Evolutionary conservation across 1,140 invertebrate species (phyloP).

Genomic region (Drosophila sp.): DNA sequence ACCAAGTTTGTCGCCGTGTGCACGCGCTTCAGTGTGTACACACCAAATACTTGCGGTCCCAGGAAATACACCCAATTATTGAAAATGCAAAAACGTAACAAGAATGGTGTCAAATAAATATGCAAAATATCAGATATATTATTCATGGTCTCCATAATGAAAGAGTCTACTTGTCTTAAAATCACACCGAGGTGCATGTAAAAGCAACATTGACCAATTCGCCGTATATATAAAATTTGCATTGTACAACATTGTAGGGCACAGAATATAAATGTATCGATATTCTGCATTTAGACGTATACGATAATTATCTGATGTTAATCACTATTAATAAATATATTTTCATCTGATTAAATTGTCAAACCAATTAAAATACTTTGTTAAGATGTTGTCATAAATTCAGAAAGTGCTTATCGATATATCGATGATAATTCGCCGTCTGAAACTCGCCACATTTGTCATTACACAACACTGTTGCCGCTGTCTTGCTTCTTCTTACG

Average conservation of each 20-base stretch:
- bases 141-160: not conserved
- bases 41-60: slow-evolving; percentile 37
- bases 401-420: slow-evolving; percentile 23
- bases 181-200: slow-evolving; percentile 14
- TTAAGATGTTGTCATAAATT: not conserved
- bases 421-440: slow-evolving; percentile 47
- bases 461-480: slow-evolving; percentile 42
- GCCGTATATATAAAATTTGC: slow-evolving; percentile 1
- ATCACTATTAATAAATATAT: not conserved
- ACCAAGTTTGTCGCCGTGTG: slow-evolving; percentile 55
- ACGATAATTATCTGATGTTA: not conserved
- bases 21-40: slow-evolving; percentile 63
- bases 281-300: not conserved
- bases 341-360: not conserved
- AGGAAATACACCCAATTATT: slow-evolving; percentile 32
- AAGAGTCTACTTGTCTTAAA: not conserved
- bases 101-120: no score
- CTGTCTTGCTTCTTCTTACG: slow-evolving; percentile 59
- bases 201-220: slow-evolving; percentile 46
- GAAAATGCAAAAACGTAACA: not conserved
- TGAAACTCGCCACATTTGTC: not conserved
- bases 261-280: slow-evolving; percentile 11
- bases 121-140: not conserved
- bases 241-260: slow-evolving; percentile 30
- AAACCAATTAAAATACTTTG: not conserved